Conservation (phyloP, 53 echinoderm and acorn worm genomes). For the Pentamera pediparva region DNA sequence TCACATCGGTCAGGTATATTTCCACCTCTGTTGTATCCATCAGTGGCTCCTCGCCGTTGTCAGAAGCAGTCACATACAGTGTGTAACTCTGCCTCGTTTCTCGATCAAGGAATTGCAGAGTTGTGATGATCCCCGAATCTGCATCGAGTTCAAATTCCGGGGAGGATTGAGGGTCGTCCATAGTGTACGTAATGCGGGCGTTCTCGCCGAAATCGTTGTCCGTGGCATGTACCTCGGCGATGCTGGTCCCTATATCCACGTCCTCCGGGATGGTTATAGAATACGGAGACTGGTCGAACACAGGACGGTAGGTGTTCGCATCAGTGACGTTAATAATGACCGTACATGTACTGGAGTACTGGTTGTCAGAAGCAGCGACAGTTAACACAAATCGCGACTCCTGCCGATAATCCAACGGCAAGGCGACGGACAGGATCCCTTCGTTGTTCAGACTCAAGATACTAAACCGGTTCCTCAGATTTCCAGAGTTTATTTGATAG, state of each 20-base stretch:
- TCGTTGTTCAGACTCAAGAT: conserved; percentile 76
- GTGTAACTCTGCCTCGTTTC: conserved; percentile 69
- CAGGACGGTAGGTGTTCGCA: conserved; percentile 78
- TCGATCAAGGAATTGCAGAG: conserved; percentile 56
- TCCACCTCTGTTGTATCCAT: conserved; percentile 78
- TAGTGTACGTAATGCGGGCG: conserved; percentile 79
- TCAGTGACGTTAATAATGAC: conserved; percentile 84
- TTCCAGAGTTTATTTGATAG: conserved; percentile 74
- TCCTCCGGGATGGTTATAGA: conserved; percentile 55
- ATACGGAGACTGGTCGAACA: conserved; percentile 87
- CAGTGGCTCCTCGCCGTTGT: conserved; percentile 76
- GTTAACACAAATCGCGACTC: conserved; percentile 75
- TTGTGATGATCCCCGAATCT: conserved; percentile 67
- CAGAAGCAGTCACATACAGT: conserved; percentile 75
- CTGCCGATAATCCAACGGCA: conserved; percentile 78
- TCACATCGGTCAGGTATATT: conserved; percentile 77
- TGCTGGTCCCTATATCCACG: conserved; percentile 52
- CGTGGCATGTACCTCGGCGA: conserved; percentile 67
- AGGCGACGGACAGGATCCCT: conserved; percentile 73
- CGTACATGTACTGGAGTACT: conserved; percentile 64
- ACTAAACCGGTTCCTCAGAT: conserved; percentile 77
- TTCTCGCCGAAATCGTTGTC: conserved; percentile 90
- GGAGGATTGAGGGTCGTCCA: conserved; percentile 51
- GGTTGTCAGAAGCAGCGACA: conserved; percentile 78
- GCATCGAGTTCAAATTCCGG: conserved; percentile 76